Evolutionary conservation across 2,888 invertebrate genomes (phyloP).

Genomic region (Synanthedon tipuliformis): DNA sequence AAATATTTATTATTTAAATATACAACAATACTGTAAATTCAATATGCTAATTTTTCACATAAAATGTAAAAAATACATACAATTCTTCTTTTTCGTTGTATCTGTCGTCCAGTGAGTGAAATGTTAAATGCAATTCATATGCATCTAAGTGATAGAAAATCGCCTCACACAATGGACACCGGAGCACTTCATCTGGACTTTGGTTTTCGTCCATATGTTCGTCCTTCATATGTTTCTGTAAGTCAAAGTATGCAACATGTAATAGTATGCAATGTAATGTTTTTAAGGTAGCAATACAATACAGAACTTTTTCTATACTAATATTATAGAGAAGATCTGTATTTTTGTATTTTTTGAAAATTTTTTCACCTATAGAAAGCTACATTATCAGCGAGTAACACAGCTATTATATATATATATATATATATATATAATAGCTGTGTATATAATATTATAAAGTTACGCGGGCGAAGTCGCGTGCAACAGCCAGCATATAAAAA

Average conservation of each 20-base stretch:
- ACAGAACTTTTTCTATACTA: too few species aligned
- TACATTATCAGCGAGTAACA: too few species aligned
- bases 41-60: neutral
- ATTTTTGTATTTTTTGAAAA: too few species aligned
- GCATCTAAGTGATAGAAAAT: slow-evolving; percentile 75
- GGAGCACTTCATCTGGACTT: slow-evolving; percentile 66
- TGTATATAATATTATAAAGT: too few species aligned
- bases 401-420: too few species aligned
- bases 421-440: too few species aligned
- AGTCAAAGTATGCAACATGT: slow-evolving; percentile 5
- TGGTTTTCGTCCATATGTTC: slow-evolving; percentile 69
- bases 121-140: slow-evolving; percentile 73
- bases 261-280: neutral
- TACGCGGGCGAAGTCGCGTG: too few species aligned
- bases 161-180: slow-evolving; percentile 75
- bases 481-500: too few species aligned
- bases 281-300: too few species aligned
- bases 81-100: slow-evolving; percentile 70
- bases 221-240: slow-evolving; percentile 66
- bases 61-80: slow-evolving; percentile 22
- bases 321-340: too few species aligned
- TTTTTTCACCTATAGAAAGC: too few species aligned
- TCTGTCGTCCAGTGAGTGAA: slow-evolving; percentile 71
- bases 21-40: too few species aligned
- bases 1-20: neutral